Evolutionary conservation across 2,113 vertebrate species (phyloP).

Genomic region (Onychostoma macrolepis): DNA sequence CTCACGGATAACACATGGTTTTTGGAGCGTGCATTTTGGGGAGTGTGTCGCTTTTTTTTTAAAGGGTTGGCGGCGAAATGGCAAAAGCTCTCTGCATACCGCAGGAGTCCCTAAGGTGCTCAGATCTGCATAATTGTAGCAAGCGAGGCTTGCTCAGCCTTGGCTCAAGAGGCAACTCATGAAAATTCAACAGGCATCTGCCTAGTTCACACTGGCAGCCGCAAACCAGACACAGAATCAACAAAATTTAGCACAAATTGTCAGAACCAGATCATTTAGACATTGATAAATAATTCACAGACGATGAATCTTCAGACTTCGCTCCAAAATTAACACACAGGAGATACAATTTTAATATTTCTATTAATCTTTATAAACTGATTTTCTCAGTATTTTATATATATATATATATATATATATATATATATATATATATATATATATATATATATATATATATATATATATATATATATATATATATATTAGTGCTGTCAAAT

Average conservation of each 20-base stretch:
- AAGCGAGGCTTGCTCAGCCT: constrained; percentile 20
- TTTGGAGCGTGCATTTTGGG: neutral
- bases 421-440: no score
- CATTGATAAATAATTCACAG: constrained; percentile 37
- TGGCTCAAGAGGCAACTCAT: constrained; percentile 57
- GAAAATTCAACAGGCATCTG: constrained; percentile 58
- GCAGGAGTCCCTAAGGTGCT: constrained; percentile 38
- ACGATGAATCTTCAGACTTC: neutral
- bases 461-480: no score
- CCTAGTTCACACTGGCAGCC: constrained; percentile 22
- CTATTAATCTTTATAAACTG: no score
- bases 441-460: no score
- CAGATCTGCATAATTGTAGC: constrained; percentile 59
- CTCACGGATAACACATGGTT: constrained; percentile 42
- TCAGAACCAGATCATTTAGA: constrained; percentile 42
- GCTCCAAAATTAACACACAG: neutral
- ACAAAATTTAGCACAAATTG: constrained; percentile 51
- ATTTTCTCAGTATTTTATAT: no score
- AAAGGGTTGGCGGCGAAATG: neutral
- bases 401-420: no score
- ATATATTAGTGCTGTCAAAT: no score
- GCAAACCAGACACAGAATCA: constrained; percentile 46
- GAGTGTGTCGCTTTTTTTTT: constrained; percentile 12
- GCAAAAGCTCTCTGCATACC: constrained; percentile 20
- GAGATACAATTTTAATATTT: no score